Base-by-base conservation (phyloP, 2,797 vertebrate species). In the Melanitta fusca region DNA sequence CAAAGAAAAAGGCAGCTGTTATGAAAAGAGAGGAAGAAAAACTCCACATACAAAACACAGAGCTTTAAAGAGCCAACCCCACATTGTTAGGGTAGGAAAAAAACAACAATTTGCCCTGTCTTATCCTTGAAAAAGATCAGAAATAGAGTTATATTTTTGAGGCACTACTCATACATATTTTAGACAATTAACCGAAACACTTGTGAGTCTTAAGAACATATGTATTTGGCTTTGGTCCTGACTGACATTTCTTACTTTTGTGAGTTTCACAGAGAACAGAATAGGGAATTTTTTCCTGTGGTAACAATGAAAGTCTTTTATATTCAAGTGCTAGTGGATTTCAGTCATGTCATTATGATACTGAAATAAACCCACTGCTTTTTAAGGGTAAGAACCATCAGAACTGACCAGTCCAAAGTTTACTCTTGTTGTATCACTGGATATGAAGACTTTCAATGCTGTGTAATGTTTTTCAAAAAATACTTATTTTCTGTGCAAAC, bases 1-100 rank as follows among this genome's bases (percentile, higher is more conserved):
- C 80, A 36, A 89, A 93, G 90, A 62, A 91, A 72, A 89, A 95
- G 93, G 64, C 92, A 97, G 94, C 79, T 92, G 89, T 88, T 93
- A 79, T 32, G 83, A 79, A 91, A 66, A 95, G 83, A 90, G 80
- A 93, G 84, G 91, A 96, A 94, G 80, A 83, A 84, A 95, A 95
- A 80, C 79, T 93, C 68, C 77, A 91, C 72, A 24, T 58, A 72
- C 17, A 88, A 95, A 93, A 47, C 78, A 75, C 39, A 66, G 84
- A 84, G 77, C 78, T 80, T 89, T 92, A 88, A 86, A 92, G 94
- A 94, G 57, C 83, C 38, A 78, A 89, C 32, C 3, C 43, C 56
- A 79, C 75, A 60, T 75, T 93, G 69, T 94, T 78, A 58, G 79
- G 10, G 13, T 39, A 80, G 53, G 58, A 36, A 47, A 45, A 21